Conservation (phyloP, 2,888 invertebrate genomes). For the Anoplius nigerrimus region DNA sequence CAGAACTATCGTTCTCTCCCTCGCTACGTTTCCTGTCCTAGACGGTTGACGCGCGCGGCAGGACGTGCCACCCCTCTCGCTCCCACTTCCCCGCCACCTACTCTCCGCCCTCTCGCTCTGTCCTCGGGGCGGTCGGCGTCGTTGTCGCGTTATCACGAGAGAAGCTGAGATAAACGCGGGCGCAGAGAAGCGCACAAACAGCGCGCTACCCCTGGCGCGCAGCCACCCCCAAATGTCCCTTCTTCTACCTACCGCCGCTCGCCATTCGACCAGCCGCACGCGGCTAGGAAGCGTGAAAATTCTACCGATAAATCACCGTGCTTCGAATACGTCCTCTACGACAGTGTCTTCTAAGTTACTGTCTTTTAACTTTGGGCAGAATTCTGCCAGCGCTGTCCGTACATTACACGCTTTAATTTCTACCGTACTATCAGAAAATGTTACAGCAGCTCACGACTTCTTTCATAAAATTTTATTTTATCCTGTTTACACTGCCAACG, state of each 20-base stretch:
- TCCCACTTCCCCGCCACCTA: too few species aligned
- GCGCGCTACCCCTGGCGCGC: constrained; percentile 30
- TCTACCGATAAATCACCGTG: not conserved
- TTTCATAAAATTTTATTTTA: too few species aligned
- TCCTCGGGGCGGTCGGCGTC: constrained; percentile 2
- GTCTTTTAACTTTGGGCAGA: too few species aligned
- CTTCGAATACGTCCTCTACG: too few species aligned
- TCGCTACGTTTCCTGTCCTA: constrained; percentile 19
- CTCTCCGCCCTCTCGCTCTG: too few species aligned
- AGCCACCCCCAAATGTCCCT: constrained; percentile 31
- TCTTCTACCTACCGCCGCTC: not conserved
- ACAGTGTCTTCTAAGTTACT: too few species aligned
- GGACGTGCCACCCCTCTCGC: constrained; percentile 40
- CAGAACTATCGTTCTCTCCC: constrained; percentile 2
- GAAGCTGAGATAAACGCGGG: constrained; percentile 36
- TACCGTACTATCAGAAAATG: too few species aligned
- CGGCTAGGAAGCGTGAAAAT: constrained; percentile 24
- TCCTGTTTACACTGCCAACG: too few species aligned
- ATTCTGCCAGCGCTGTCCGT: too few species aligned
- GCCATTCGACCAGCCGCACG: constrained; percentile 50
- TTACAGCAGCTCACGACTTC: too few species aligned
- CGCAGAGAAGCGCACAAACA: constrained; percentile 40
- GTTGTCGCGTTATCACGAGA: constrained; percentile 13
- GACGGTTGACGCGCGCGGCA: constrained; percentile 52
- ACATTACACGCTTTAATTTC: too few species aligned